These are phyloP conservation scores for Drosophila ironensis DNA, from an alignment of 1,140 invertebrate genomes.

Conservation along the genomic window DNA sequence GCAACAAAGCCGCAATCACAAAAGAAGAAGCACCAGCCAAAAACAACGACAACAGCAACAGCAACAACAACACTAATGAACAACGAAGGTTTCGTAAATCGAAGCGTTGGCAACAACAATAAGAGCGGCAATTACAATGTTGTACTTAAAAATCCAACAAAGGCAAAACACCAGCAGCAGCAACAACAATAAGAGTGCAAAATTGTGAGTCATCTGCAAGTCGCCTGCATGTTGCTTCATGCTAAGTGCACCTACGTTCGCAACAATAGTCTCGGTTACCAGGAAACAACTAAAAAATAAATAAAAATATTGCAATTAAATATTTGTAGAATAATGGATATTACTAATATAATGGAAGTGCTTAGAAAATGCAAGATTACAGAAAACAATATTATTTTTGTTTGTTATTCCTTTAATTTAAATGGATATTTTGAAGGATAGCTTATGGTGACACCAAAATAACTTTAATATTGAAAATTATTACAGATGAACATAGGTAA, in stretches of 20 bases:
- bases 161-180: constrained; percentile 50
- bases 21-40: constrained; percentile 15
- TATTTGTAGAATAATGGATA: no score
- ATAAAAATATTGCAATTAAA: neutral
- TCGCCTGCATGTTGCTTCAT: constrained; percentile 48
- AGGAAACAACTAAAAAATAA: neutral
- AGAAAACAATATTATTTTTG: no score
- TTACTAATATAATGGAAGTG: no score
- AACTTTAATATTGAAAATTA: no score
- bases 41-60: constrained; percentile 37
- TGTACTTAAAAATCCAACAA: constrained; percentile 65
- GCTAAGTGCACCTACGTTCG: constrained; percentile 4
- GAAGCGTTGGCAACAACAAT: constrained; percentile 46
- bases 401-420: no score
- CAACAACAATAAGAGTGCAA: constrained; percentile 42
- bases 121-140: constrained; percentile 40
- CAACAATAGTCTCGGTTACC: neutral
- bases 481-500: no score
- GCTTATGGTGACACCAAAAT: no score
- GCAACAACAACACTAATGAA: constrained; percentile 34
- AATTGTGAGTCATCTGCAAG: constrained; percentile 71
- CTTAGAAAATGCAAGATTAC: no score
- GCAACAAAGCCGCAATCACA: constrained; percentile 60
- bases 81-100: constrained; percentile 63
- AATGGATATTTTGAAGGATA: no score